Percentiles rank a stretch among this genome's conserved stretches.
Conservation (phyloP, 64 coral and sea anemone genomes). For the Actinia tenebrosa region DNA sequence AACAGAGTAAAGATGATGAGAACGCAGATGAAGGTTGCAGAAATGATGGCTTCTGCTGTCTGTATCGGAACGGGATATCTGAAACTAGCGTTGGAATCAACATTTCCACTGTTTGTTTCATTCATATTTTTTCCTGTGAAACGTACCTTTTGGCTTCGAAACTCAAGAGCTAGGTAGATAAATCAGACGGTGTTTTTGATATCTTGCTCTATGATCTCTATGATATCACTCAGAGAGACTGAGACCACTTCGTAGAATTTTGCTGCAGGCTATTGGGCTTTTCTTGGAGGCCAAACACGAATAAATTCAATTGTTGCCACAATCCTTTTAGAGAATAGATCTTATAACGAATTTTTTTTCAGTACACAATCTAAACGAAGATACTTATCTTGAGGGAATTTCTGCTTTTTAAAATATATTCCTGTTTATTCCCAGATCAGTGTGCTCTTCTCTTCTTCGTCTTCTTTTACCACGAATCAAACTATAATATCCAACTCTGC, state of each 20-base stretch:
- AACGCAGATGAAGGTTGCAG: conserved; percentile 26
- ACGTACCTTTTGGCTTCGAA: background rate
- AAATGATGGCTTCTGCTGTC: background rate
- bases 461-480: too few species aligned
- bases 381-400: background rate
- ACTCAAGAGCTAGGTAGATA: background rate
- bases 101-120: background rate
- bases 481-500: too few species aligned
- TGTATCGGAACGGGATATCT: background rate
- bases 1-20: conserved; percentile 44
- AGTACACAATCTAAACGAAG: background rate
- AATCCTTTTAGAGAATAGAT: background rate
- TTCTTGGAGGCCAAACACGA: background rate
- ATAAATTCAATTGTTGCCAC: background rate
- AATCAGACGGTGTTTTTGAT: background rate
- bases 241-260: background rate
- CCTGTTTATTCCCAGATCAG: background rate
- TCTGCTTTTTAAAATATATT: background rate
- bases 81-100: background rate
- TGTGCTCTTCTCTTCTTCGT: too few species aligned
- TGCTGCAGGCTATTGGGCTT: background rate
- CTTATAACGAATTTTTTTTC: background rate
- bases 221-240: background rate
- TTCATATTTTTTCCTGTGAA: background rate
- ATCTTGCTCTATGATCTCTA: background rate